Evolutionary conservation across 2,797 vertebrate genomes (phyloP).

Genomic region (Xenops minutus): DNA sequence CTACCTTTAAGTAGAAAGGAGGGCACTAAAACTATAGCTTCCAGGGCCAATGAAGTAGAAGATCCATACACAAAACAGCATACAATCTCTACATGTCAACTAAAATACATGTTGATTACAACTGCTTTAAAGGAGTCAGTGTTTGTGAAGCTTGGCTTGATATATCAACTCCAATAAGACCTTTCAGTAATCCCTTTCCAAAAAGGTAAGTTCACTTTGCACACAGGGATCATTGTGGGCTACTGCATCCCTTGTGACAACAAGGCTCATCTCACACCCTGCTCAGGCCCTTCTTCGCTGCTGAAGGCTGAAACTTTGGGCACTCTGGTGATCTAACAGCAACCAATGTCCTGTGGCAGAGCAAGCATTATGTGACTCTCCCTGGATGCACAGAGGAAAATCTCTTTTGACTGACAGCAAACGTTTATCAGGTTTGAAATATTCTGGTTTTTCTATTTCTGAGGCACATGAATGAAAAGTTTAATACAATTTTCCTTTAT

Average conservation of each 20-base stretch:
- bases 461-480: neutral
- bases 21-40: neutral
- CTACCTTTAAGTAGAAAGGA: neutral
- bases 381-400: neutral
- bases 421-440: neutral
- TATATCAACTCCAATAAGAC: neutral
- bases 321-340: neutral
- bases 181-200: neutral
- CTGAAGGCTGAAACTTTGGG: neutral
- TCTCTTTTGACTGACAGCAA: neutral
- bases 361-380: neutral
- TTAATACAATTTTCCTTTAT: neutral
- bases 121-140: neutral
- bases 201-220: neutral
- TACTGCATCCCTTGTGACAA: neutral
- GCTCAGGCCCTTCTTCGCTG: neutral
- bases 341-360: neutral
- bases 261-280: neutral
- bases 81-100: neutral
- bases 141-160: neutral
- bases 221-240: neutral
- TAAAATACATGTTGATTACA: neutral
- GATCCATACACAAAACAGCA: neutral
- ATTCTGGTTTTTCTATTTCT: neutral
- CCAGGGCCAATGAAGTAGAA: neutral